phyloP scores from a whole-genome alignment of 2,888 invertebrate species.

The Halictus quadricinctus region DNA sequence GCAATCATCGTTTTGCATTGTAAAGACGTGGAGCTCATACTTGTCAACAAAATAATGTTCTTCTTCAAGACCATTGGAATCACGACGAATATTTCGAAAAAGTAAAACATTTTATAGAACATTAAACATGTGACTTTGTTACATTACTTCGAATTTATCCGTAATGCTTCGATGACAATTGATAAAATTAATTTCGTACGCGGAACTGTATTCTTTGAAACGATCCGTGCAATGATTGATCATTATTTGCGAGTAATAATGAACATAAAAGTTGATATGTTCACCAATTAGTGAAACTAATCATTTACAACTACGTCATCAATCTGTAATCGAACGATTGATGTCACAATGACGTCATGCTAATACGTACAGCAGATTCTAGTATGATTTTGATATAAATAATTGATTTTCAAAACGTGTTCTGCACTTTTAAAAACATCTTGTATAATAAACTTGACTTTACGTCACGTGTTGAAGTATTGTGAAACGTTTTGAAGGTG shows the following conservation, averaged over 20 bases:
- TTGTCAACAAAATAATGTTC: not conserved
- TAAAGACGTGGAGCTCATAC: not conserved
- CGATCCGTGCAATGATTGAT: not conserved
- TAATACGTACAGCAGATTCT: not conserved
- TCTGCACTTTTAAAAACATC: not conserved
- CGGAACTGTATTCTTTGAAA: not conserved
- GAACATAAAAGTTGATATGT: not conserved
- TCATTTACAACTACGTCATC: not conserved
- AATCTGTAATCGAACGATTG: not conserved
- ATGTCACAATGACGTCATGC: not conserved
- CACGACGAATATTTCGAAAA: not conserved
- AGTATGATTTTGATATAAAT: not conserved
- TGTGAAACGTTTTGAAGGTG: conserved; percentile 4
- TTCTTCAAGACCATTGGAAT: not conserved
- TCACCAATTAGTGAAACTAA: not conserved
- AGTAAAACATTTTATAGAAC: no score
- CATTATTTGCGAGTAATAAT: not conserved
- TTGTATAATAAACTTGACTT: conserved; percentile 14
- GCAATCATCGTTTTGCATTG: not conserved
- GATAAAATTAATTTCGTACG: not conserved
- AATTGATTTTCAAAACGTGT: not conserved
- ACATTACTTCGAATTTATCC: not conserved
- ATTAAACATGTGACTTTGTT: not conserved
- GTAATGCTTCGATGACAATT: not conserved
- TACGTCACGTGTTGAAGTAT: not conserved